phyloP scores from a whole-genome alignment of 2,888 invertebrate genomes.

The Epinotia demarniana region DNA sequence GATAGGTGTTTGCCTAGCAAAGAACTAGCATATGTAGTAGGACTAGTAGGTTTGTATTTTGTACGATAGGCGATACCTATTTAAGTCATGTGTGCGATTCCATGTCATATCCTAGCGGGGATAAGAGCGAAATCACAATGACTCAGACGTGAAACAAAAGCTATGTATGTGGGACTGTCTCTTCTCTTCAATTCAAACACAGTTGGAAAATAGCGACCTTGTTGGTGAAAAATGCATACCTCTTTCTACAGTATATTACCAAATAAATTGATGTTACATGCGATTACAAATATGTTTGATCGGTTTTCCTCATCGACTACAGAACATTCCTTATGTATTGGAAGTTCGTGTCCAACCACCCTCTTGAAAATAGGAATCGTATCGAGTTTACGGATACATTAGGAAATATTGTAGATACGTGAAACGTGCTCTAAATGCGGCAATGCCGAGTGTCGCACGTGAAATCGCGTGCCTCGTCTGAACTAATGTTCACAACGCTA shows the following conservation, averaged over 20 bases:
- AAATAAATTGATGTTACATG: neutral
- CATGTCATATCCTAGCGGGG: neutral
- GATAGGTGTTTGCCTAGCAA: neutral
- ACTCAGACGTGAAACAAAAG: too few species aligned
- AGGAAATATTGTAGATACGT: slow-evolving; percentile 14
- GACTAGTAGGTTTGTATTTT: neutral
- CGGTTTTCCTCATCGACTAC: neutral
- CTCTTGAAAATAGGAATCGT: slow-evolving; percentile 8
- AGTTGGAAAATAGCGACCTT: too few species aligned
- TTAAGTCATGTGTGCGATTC: neutral
- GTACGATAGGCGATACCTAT: too few species aligned
- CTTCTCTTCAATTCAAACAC: too few species aligned
- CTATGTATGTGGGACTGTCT: too few species aligned
- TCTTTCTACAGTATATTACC: too few species aligned
- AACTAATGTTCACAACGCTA: neutral
- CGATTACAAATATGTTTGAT: neutral
- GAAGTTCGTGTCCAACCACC: neutral
- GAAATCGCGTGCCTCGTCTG: slow-evolving; percentile 4
- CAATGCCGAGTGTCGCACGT: slow-evolving; percentile 19
- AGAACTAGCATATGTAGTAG: too few species aligned
- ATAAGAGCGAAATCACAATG: too few species aligned
- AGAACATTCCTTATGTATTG: neutral
- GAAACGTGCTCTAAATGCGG: slow-evolving; percentile 7
- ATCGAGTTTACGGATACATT: slow-evolving; percentile 3
- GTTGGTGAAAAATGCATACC: too few species aligned